Conservation (phyloP, 2,113 vertebrate genomes). For the Ciconia stormi region DNA sequence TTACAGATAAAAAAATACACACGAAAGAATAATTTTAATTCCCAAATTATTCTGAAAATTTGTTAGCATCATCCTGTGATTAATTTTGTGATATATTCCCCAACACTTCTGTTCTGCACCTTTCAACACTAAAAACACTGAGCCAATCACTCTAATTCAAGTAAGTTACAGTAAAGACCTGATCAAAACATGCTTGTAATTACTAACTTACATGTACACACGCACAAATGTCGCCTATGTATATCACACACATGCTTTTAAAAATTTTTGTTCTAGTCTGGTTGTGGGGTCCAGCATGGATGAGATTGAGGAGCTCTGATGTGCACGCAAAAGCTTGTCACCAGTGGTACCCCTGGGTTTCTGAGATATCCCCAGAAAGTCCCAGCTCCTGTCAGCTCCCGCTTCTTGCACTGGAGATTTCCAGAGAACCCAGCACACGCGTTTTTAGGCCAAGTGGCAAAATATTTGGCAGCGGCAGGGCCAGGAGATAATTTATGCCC, state of each 20-base stretch:
- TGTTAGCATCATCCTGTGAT: background rate
- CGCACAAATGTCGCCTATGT: background rate
- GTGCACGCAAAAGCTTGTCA: background rate
- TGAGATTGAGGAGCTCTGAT: background rate
- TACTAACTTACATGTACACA: background rate
- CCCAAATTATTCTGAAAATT: background rate
- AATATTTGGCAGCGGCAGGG: background rate
- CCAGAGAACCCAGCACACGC: fast-evolving
- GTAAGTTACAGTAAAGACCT: background rate
- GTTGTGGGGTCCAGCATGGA: background rate
- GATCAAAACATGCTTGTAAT: background rate
- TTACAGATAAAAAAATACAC: background rate
- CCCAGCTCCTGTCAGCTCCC: background rate
- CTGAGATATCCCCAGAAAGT: background rate
- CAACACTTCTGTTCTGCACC: background rate
- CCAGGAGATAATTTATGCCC: background rate
- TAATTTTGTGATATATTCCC: background rate
- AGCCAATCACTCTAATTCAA: background rate
- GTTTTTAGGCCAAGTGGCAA: background rate
- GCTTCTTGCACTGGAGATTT: background rate
- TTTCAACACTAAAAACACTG: background rate
- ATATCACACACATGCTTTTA: background rate
- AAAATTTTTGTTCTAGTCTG: background rate
- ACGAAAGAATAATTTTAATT: background rate
- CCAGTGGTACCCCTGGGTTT: background rate